These are phyloP conservation scores for Candidula unifasciata DNA, from an alignment of 2,888 invertebrate species.

Conservation along the genomic window DNA sequence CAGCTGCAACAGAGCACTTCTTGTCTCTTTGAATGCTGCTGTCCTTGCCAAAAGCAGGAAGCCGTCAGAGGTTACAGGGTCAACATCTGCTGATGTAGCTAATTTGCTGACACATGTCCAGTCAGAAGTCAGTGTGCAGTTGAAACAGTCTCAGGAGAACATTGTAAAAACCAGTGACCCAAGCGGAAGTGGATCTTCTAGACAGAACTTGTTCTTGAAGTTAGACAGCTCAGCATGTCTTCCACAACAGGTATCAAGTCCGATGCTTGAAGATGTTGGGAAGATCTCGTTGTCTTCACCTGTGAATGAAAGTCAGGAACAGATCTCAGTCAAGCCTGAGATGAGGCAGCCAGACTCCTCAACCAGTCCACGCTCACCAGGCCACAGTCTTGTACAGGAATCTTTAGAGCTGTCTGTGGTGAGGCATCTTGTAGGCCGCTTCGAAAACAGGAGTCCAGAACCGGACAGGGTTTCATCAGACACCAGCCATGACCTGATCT, in stretches of 20 bases:
- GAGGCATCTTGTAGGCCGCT: slow-evolving; percentile 62
- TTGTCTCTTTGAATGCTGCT: background rate
- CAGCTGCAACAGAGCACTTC: background rate
- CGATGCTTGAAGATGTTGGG: background rate
- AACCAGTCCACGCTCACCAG: slow-evolving; percentile 22
- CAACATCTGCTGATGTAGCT: background rate
- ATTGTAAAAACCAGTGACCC: background rate
- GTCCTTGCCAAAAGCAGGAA: background rate
- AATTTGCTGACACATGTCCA: background rate
- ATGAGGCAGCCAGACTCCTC: background rate
- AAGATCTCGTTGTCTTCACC: background rate
- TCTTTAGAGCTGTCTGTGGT: slow-evolving; percentile 55
- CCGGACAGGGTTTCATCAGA: slow-evolving; percentile 24
- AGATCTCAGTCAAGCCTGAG: background rate
- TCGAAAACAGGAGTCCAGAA: slow-evolving; percentile 56
- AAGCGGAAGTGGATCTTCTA: background rate
- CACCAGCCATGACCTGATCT: background rate
- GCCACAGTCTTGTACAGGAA: slow-evolving; percentile 15
- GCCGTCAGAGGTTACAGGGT: background rate
- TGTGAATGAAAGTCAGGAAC: background rate
- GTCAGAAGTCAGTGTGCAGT: background rate
- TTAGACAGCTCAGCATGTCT: background rate
- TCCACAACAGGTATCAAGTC: background rate
- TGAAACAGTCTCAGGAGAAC: background rate
- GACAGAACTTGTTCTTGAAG: background rate